phyloP scores from a whole-genome alignment of 2,888 invertebrate species.

The Therioaphis trifolii region DNA sequence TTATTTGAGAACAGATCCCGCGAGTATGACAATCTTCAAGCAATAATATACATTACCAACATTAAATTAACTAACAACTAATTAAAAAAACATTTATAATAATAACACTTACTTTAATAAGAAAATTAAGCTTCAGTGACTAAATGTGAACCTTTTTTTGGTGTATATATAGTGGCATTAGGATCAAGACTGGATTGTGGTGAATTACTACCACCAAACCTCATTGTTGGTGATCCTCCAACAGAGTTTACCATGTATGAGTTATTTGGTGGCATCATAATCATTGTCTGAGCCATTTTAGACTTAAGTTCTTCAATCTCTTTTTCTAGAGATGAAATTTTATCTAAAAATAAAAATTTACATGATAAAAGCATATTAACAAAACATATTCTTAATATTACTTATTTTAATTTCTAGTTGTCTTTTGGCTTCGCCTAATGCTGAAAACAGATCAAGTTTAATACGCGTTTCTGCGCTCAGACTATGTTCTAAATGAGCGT shows the following conservation, averaged over 20 bases:
- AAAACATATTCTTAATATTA: slow-evolving; percentile 68
- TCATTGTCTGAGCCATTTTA: slow-evolving; percentile 91
- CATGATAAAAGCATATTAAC: background rate
- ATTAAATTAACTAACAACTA: too few relatives aligned
- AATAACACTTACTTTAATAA: slow-evolving; percentile 33
- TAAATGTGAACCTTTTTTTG: slow-evolving; percentile 72
- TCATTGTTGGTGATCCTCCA: slow-evolving; percentile 71
- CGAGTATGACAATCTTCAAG: too few relatives aligned
- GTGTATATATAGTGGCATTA: slow-evolving; percentile 91
- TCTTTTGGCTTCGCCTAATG: slow-evolving; percentile 93
- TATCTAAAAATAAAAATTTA: slow-evolving; percentile 71
- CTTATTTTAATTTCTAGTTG: slow-evolving; percentile 88
- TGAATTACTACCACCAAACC: slow-evolving; percentile 69
- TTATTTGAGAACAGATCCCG: too few relatives aligned
- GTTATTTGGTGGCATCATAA: slow-evolving; percentile 86
- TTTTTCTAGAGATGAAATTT: slow-evolving; percentile 86
- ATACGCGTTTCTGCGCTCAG: slow-evolving; percentile 96
- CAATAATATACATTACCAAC: too few relatives aligned
- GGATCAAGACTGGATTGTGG: slow-evolving; percentile 79
- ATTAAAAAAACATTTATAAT: background rate
- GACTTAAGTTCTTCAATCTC: slow-evolving; percentile 91
- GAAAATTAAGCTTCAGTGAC: slow-evolving; percentile 61
- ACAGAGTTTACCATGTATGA: slow-evolving; percentile 72
- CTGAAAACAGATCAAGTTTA: slow-evolving; percentile 97
- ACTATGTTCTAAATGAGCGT: slow-evolving; percentile 90